Conservation (phyloP, 2,797 vertebrate genomes). For the Protonibea diacanthus region DNA sequence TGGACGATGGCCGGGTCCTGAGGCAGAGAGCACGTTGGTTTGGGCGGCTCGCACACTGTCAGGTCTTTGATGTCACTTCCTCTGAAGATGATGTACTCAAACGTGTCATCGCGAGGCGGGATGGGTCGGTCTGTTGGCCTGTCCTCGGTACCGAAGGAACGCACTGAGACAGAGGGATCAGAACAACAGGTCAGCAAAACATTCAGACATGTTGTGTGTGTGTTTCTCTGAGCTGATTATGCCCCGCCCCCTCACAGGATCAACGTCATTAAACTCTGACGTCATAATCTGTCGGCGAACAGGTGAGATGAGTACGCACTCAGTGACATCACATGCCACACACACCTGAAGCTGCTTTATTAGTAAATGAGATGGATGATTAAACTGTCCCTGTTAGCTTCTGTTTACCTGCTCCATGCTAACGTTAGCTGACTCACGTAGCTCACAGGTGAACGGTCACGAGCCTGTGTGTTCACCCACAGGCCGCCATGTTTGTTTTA, state of each 20-base stretch:
- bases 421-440: slow-evolving; percentile 31
- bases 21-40: slow-evolving; percentile 93
- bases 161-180: slow-evolving; percentile 82
- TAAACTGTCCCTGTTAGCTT: not conserved
- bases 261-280: not conserved
- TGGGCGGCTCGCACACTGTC: slow-evolving; percentile 97
- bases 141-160: slow-evolving; percentile 99
- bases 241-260: too few species aligned
- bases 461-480: too few species aligned
- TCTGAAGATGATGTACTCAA: slow-evolving; percentile 98
- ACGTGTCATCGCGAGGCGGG: slow-evolving; percentile 95
- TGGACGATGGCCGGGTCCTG: slow-evolving; percentile 99
- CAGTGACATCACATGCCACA: slow-evolving; percentile 7
- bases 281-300: not conserved
- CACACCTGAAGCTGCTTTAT: not conserved
- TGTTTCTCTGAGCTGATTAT: too few species aligned
- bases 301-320: not conserved
- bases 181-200: too few species aligned
- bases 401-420: not conserved
- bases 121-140: slow-evolving; percentile 96
- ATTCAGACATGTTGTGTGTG: too few species aligned
- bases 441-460: too few species aligned
- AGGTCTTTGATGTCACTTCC: slow-evolving; percentile 98
- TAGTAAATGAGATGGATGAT: too few species aligned
- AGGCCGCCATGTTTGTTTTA: too few species aligned